phyloP scores from a whole-genome alignment of 2,797 vertebrate genomes.

The Erithacus rubecula region DNA sequence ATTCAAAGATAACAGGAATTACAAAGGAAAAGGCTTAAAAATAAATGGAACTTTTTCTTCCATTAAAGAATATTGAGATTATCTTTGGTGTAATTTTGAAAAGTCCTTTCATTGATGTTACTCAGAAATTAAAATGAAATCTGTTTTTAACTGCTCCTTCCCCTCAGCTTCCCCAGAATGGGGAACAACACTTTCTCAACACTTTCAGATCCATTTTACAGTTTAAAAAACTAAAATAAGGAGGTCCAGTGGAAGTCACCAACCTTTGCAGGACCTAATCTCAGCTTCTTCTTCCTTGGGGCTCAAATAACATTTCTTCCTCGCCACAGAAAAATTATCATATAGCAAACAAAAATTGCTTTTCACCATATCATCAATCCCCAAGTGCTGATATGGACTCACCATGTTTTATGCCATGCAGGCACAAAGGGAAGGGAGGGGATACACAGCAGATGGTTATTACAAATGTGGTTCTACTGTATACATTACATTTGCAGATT shows the following conservation, averaged over 20 bases:
- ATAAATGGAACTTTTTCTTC: not conserved
- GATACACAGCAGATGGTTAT: not conserved
- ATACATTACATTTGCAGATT: slow-evolving; percentile 43
- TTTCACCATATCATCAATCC: not conserved
- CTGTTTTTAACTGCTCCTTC: not conserved
- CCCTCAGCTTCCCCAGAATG: not conserved
- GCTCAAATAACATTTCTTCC: not conserved
- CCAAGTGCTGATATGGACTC: not conserved
- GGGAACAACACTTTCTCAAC: not conserved
- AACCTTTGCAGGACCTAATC: not conserved
- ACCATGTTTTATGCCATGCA: not conserved
- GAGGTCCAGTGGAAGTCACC: not conserved
- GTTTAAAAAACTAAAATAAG: not conserved
- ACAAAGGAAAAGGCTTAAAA: not conserved
- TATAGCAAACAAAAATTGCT: not conserved
- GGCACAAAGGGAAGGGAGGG: not conserved
- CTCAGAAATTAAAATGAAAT: not conserved
- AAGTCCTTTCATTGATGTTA: not conserved
- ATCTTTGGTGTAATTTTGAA: not conserved
- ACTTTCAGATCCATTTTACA: not conserved
- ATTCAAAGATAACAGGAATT: not conserved
- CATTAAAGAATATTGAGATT: not conserved
- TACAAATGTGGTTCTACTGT: not conserved
- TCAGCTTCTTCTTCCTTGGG: not conserved
- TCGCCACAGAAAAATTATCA: not conserved